Evolutionary conservation across 2,113 vertebrate species (phyloP), one percentile per base, ranked within the genome.

Genomic region (Osmerus eperlanus): DNA sequence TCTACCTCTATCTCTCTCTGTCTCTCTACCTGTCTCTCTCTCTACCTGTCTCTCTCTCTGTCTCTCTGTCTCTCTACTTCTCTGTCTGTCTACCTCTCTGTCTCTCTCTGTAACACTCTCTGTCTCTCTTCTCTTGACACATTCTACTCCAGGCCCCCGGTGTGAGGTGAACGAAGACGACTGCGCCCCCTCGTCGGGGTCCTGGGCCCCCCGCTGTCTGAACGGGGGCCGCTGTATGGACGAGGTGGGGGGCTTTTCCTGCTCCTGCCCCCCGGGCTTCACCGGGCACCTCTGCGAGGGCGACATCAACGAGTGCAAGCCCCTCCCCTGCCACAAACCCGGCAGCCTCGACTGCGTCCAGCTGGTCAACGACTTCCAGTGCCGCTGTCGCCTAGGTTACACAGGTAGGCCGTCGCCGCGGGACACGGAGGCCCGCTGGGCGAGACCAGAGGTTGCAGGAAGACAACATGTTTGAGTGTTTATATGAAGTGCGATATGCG

Each of bases 281-380:
- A 93, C 93, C 0, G 96, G 96, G 0, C 93, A 96, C 68, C 92
- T 94, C 63, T 98, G 96, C 0, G 95, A 98, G 76, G 96, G 96
- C 0, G 96, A 98, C 81, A 91, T 97, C 73, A 98, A 98, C 0
- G 96, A 98, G 78, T 98, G 96, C 75, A 91, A 91, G 1, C 94
- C 96, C n/a, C 90, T 56, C 54, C 96, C 96, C 2, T 98, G 96
- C 84, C 90, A 90, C 72, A 25, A 89, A 0, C 83, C 89, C 1
- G 96, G 96, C 23, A 97, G 92, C 76, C 90, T 96, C 25, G 96
- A 98, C 88, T 98, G 96, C 52, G 83, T 96, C 3, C 95, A 97
- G 85, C 89, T 94, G 28, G 89, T 85, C 72, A 96, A 96, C 0
- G 90, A 97, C 78, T 98, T 96, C 66, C 86, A 81, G 15, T 98